phyloP scores from a whole-genome alignment of 1,140 invertebrate species.

The Heliothis virescens region DNA sequence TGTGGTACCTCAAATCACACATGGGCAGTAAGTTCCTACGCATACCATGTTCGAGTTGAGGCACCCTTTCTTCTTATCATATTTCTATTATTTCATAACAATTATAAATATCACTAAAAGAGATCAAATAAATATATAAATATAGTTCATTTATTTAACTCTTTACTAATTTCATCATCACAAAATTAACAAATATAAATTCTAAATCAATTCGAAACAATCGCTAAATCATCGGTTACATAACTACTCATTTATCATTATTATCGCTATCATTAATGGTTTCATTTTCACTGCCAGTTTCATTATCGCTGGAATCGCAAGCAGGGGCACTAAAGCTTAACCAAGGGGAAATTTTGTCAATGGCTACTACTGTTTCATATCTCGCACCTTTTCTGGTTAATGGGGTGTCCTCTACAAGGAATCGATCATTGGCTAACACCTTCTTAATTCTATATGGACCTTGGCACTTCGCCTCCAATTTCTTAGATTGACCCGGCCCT shows the following conservation, averaged over 20 bases:
- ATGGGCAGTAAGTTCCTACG: conserved; percentile 31
- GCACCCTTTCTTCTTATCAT: conserved; percentile 8
- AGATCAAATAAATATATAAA: too few relatives aligned
- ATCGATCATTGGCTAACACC: too few relatives aligned
- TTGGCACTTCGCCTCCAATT: too few relatives aligned
- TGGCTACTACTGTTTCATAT: conserved; percentile 51
- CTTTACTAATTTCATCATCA: too few relatives aligned
- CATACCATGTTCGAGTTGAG: conserved; percentile 24
- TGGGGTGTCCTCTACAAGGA: conserved; percentile 45
- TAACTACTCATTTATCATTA: too few relatives aligned
- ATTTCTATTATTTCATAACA: not conserved
- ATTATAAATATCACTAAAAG: not conserved
- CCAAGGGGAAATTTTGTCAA: conserved; percentile 60
- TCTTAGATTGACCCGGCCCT: too few relatives aligned
- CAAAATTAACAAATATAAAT: too few relatives aligned
- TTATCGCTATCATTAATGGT: too few relatives aligned
- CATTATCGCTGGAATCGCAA: conserved; percentile 13
- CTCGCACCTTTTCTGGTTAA: conserved; percentile 45
- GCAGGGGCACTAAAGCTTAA: conserved; percentile 49
- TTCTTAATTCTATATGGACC: too few relatives aligned
- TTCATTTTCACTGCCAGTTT: not conserved
- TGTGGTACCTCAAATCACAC: conserved; percentile 10
- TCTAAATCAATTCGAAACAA: too few relatives aligned
- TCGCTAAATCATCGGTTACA: too few relatives aligned
- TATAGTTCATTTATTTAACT: too few relatives aligned